Evolutionary conservation across 2,113 vertebrate species (phyloP).

Genomic region (Oxyura jamaicensis): DNA sequence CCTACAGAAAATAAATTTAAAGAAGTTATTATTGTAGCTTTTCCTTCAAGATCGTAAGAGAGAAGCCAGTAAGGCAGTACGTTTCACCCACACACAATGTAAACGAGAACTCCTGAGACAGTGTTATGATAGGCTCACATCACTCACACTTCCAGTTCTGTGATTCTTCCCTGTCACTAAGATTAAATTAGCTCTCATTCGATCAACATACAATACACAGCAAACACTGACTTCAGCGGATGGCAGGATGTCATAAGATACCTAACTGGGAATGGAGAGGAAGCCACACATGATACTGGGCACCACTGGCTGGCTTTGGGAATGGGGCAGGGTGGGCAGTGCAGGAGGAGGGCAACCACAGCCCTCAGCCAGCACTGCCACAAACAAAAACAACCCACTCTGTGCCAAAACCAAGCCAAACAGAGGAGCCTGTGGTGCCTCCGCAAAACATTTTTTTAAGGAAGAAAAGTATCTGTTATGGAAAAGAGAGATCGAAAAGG

Average conservation of each 20-base stretch:
- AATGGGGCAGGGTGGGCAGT: background rate
- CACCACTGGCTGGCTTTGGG: too few species aligned
- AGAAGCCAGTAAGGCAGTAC: background rate
- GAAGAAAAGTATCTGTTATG: background rate
- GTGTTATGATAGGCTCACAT: background rate
- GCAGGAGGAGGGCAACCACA: rapidly evolving
- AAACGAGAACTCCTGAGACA: background rate
- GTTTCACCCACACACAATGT: background rate
- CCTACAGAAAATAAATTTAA: background rate
- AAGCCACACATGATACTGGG: background rate
- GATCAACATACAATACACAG: rapidly evolving
- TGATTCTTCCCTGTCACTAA: background rate
- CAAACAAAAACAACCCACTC: background rate
- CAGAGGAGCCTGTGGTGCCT: background rate
- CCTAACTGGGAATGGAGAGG: rapidly evolving
- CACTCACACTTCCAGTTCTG: background rate
- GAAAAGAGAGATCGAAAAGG: background rate
- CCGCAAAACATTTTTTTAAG: background rate
- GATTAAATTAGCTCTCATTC: background rate
- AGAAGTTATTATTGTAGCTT: background rate
- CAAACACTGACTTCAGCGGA: rapidly evolving
- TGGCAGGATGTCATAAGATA: background rate
- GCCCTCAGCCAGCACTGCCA: too few species aligned
- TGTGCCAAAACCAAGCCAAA: background rate
- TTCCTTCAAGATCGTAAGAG: background rate